Base-by-base conservation (phyloP, 2,888 invertebrate species). In the Cheilosia impressa region DNA sequence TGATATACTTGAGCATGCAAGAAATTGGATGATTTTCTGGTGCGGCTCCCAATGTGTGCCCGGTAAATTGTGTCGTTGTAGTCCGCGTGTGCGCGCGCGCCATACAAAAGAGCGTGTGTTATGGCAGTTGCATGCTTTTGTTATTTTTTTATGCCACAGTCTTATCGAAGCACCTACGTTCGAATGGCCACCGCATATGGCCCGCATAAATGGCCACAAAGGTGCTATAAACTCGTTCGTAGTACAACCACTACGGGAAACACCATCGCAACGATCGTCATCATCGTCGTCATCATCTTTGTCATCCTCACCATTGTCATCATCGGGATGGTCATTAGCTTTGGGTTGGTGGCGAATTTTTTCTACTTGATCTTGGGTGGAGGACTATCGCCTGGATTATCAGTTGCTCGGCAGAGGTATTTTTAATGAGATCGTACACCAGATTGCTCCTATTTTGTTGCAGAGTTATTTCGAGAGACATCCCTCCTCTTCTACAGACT, bases 1-100 rank as follows among this genome's bases (percentile, higher is more conserved):
- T 88, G 87, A 88, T 87, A 87, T 88, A 88, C 87, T 88, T 88
- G 87, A 87, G 87, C 87, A 88, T 88, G 87, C 87, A 87, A 88
- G 87, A 87, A 88, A 88, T 87, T 88, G 87, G 87, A 88, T 87
- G 87, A 88, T 87, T 87, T 87, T 85, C 87, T 83, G 73, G 75
- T 87, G n/a, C n/a, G 87, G 81, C 87, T 87, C 73, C 65, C 76
- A 69, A 77, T 71, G 85, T 85, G 66, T 75, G 65, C 53, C 52
- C 66, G 55, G 68, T 72, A 85, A 85, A 85, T 77, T 81, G 85
- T 85, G 72, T 81, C 57, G 81, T 85, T 72, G 81, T 62, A 34
- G 72, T 9, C 52, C 31, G 45, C 34, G 10, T 62, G 66, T 55
- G 52, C 34, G 47, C 27, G 19, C n/a, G 66, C 52, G 52, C 69